Evolutionary conservation across 2,797 vertebrate genomes (phyloP).

Genomic region (Poeciliopsis infans): DNA sequence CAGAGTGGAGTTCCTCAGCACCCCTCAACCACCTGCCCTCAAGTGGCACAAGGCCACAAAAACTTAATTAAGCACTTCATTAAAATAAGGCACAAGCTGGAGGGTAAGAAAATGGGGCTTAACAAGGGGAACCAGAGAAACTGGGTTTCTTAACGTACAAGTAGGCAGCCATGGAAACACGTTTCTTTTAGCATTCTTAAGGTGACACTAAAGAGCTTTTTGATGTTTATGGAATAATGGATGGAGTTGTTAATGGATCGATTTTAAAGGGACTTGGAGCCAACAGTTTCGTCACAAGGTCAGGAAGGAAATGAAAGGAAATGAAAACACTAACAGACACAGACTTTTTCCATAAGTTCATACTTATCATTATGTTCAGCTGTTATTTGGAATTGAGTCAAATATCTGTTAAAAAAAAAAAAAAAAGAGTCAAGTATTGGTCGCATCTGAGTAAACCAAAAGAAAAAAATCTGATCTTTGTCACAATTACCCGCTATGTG

Average conservation of each 20-base stretch:
- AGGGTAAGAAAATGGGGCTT: neutral
- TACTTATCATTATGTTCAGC: too few species aligned
- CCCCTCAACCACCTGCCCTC: constrained; percentile 34
- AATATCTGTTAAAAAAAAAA: neutral
- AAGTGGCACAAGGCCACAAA: constrained; percentile 33
- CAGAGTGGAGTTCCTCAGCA: constrained; percentile 29
- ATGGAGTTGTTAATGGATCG: neutral
- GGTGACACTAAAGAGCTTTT: neutral
- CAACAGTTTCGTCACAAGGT: too few species aligned
- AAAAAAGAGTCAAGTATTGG: neutral
- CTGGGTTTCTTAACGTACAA: neutral
- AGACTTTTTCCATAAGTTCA: too few species aligned
- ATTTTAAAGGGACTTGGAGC: neutral
- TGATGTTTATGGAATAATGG: neutral
- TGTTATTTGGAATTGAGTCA: neutral
- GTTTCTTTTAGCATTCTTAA: neutral
- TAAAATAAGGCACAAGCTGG: constrained; percentile 18
- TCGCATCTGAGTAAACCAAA: neutral
- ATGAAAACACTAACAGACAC: too few species aligned
- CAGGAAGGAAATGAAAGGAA: too few species aligned
- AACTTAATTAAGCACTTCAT: constrained; percentile 46
- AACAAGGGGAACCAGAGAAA: constrained; percentile 5
- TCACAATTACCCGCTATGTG: neutral
- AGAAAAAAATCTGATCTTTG: neutral
- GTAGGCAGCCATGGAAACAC: neutral